phyloP scores from a whole-genome alignment of 2,113 vertebrate species.

The Upupa epops region DNA sequence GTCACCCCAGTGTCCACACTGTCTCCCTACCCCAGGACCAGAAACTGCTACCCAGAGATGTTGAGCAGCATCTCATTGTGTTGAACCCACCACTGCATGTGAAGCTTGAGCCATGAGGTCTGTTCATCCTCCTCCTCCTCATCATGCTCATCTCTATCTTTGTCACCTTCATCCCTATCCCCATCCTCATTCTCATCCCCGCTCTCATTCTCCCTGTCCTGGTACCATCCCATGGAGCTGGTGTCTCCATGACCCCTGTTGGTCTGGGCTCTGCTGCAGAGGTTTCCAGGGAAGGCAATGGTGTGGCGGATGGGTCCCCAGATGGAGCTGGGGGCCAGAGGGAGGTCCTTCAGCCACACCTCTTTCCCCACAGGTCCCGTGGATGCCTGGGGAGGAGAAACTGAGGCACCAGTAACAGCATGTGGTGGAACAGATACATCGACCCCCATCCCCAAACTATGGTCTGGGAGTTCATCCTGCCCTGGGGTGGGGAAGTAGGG shows the following conservation, averaged over 20 bases:
- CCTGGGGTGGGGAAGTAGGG: neutral
- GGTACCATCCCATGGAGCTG: neutral
- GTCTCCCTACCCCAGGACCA: neutral
- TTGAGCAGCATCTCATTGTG: neutral
- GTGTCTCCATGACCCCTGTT: accelerated
- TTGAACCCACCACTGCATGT: accelerated
- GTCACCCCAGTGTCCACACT: neutral
- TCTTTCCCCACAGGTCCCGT: neutral
- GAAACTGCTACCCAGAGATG: accelerated
- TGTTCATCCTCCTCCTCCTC: neutral
- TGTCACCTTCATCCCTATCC: too few species aligned
- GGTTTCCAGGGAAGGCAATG: too few species aligned
- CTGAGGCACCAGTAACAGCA: accelerated
- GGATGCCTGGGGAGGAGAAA: neutral
- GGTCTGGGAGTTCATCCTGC: too few species aligned
- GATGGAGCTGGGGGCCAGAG: accelerated
- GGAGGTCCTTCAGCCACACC: accelerated
- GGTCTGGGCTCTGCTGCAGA: neutral
- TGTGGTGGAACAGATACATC: too few species aligned
- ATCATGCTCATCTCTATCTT: too few species aligned
- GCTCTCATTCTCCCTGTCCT: accelerated
- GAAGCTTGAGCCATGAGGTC: neutral
- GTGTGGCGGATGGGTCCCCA: accelerated
- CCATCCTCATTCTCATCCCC: too few species aligned
- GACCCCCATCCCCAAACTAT: accelerated